Evolutionary conservation across 1,140 invertebrate species (phyloP).

Genomic region (Ooceraea biroi): DNA sequence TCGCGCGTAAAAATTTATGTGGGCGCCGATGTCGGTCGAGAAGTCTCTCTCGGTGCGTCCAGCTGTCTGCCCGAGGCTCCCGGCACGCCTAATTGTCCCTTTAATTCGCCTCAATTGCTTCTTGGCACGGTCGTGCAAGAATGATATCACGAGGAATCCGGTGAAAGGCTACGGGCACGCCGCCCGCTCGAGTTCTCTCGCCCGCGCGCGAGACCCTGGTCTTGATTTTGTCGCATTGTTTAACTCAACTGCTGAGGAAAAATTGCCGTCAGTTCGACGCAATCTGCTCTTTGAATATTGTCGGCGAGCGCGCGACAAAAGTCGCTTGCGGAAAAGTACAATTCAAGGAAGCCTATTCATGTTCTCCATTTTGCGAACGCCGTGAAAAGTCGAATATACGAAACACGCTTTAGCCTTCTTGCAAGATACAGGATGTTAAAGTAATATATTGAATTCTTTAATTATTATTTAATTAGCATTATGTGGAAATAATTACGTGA

Average conservation of each 20-base stretch:
- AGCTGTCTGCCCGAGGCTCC: constrained; percentile 63
- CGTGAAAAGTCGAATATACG: neutral
- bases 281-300: neutral
- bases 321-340: neutral
- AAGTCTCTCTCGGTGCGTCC: constrained; percentile 45
- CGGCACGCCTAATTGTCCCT: constrained; percentile 67
- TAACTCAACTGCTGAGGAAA: neutral
- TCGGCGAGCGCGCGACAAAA: too few species aligned
- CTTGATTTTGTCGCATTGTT: constrained; percentile 42
- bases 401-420: neutral
- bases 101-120: constrained; percentile 74
- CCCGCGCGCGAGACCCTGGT: constrained; percentile 24
- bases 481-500: neutral
- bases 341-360: neutral
- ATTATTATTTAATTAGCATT: too few species aligned
- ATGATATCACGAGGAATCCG: constrained; percentile 62
- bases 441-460: neutral
- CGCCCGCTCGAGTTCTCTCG: neutral
- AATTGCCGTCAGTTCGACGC: neutral
- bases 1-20: constrained; percentile 12
- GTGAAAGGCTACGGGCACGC: constrained; percentile 33
- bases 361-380: neutral
- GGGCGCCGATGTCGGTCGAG: constrained; percentile 38
- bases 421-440: neutral
- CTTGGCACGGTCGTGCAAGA: constrained; percentile 62